Evolutionary conservation across 1,140 invertebrate species (phyloP), one percentile per base, ranked within the genome.

Genomic region (Wiebesia pumilae): DNA sequence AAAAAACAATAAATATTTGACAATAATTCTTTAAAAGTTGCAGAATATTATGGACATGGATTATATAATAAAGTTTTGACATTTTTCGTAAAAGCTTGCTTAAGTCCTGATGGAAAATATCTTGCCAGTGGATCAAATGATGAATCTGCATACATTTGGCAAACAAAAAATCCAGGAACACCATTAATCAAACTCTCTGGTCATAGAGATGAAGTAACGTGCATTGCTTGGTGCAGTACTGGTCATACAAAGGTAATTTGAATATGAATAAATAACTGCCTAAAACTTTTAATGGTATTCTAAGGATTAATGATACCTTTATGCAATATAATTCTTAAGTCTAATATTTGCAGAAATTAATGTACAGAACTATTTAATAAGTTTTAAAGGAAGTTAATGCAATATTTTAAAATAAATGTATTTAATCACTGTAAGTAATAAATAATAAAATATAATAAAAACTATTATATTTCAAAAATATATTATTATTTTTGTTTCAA

Each of bases 71-170:
- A 71, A 38, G 30, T 43, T 69, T 58, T 83, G 47, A 96, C 97
- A 0, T 98, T 97, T 93, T 98, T 97, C 93, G 96, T 98, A 16
- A 98, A 98, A 90, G 95, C 96, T 0, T 95, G 96, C 88, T 92
- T 98, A n/a, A 97, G 97, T 92, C 95, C 96, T 0, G 97, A 98
- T 93, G 96, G 96, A 2, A 94, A 95, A 75, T 98, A 97, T 92
- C 92, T 98, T 16, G 92, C 97, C 0, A 97, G 97, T 93, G 97
- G 97, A 4, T 98, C 97, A 86, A 97, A 96, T 90, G 97, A 98
- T 92, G 95, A 96, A 88, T 94, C 95, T 88, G 97, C 97, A 0
- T 98, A 98, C 89, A 96, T 98, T 86, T 98, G 97, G 97, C 96
- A 96, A 90, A 94, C 95, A 12, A 94, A 94, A 7, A 94, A 94